A percentile compares a stretch with the other conserved stretches of the same genome.
Conservation (phyloP, 2,888 invertebrate genomes). For the Galerucella nymphaeae region DNA sequence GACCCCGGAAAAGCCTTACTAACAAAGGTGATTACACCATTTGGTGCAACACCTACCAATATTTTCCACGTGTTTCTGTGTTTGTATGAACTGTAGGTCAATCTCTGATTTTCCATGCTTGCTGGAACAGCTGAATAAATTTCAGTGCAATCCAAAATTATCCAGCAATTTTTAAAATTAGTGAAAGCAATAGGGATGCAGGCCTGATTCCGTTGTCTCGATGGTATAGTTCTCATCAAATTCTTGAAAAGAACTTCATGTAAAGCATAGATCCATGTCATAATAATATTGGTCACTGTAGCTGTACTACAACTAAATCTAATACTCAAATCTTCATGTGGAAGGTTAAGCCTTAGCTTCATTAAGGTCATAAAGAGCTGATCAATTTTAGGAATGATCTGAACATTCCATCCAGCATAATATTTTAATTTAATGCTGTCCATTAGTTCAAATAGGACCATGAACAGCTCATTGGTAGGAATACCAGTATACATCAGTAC, state of each 20-base stretch:
- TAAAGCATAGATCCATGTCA: constrained; percentile 46
- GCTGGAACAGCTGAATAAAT: no score
- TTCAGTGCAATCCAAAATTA: constrained; percentile 7
- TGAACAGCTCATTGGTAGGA: constrained; percentile 38
- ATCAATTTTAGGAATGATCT: constrained; percentile 37
- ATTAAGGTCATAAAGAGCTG: constrained; percentile 45
- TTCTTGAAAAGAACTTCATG: constrained; percentile 45
- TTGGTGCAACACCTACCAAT: no score
- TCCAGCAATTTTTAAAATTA: constrained; percentile 47
- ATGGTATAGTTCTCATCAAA: constrained; percentile 44
- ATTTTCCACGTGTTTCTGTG: no score
- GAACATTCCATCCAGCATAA: constrained; percentile 37
- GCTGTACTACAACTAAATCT: constrained; percentile 39
- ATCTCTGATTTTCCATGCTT: no score
- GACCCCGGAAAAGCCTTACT: no score
- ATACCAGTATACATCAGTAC: constrained; percentile 40
- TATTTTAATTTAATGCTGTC: constrained; percentile 32
- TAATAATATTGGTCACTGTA: constrained; percentile 43
- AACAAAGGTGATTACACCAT: no score
- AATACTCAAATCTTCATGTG: constrained; percentile 43
- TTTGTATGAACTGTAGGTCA: no score
- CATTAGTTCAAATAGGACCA: constrained; percentile 25
- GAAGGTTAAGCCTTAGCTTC: constrained; percentile 34
- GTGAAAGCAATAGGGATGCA: constrained; percentile 44
- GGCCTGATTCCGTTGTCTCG: constrained; percentile 42